Evolutionary conservation across 2,888 invertebrate species (phyloP).

Genomic region (Hetaerina titia): DNA sequence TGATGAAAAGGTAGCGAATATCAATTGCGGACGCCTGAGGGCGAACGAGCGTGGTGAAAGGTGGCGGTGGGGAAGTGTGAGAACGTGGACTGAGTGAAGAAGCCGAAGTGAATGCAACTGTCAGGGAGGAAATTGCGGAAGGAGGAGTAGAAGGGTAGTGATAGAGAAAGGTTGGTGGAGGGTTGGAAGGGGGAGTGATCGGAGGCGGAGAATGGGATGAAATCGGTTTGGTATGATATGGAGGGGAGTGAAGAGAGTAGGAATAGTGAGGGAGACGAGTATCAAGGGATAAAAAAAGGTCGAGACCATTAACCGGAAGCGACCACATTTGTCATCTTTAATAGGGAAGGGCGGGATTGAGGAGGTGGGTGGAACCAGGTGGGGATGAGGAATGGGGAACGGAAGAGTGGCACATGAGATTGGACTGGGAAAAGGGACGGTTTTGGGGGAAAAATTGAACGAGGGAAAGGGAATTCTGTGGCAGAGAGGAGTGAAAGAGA

Average conservation of each 20-base stretch:
- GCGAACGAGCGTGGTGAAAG: not conserved
- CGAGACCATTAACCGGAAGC: conserved; percentile 41
- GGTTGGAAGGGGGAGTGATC: not conserved
- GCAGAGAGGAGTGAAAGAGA: not conserved
- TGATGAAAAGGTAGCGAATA: not conserved
- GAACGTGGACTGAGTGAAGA: too few species aligned
- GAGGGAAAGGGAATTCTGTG: not conserved
- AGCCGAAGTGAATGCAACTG: not conserved
- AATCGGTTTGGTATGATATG: not conserved
- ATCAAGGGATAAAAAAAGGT: conserved; percentile 8
- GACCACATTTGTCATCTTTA: conserved; percentile 62
- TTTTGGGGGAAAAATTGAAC: not conserved
- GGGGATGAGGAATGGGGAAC: conserved; percentile 40
- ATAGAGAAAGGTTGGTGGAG: not conserved
- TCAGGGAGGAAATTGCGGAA: not conserved
- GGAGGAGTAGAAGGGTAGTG: not conserved
- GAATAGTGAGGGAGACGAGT: conserved; percentile 18
- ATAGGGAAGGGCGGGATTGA: conserved; percentile 8
- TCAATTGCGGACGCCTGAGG: not conserved
- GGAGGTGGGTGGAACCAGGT: not conserved
- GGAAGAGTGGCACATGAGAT: conserved; percentile 17
- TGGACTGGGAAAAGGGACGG: conserved; percentile 14
- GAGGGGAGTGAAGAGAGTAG: not conserved
- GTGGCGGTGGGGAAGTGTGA: too few species aligned
- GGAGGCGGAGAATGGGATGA: conserved; percentile 6